Evolutionary conservation across 2,113 vertebrate genomes (phyloP).

Genomic region (Seriola rivoliana): DNA sequence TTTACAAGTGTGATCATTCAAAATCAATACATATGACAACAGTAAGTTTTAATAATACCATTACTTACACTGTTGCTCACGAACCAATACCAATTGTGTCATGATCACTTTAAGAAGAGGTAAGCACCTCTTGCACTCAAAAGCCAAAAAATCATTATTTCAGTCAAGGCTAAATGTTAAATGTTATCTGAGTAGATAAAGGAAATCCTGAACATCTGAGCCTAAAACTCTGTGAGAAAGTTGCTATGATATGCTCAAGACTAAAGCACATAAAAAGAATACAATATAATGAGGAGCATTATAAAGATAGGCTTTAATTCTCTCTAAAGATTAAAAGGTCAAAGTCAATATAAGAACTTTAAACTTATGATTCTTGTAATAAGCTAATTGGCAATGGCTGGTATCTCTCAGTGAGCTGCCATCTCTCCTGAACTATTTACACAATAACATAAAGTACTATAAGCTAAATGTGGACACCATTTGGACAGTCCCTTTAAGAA

Average conservation of each 20-base stretch:
- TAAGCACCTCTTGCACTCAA: neutral
- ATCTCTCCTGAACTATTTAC: neutral
- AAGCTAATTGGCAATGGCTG: constrained; percentile 12
- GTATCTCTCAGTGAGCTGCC: neutral
- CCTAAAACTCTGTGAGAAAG: constrained; percentile 23
- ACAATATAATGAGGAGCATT: constrained; percentile 38
- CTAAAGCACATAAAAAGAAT: constrained; percentile 10
- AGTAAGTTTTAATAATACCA: neutral
- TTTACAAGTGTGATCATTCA: neutral
- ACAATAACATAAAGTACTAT: neutral
- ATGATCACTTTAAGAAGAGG: neutral
- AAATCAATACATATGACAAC: neutral
- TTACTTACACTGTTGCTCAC: neutral
- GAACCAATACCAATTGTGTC: neutral
- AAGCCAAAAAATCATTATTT: constrained; percentile 18
- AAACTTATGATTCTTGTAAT: constrained; percentile 29
- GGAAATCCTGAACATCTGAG: constrained; percentile 19
- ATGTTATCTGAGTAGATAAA: constrained; percentile 12
- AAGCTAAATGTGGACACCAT: neutral
- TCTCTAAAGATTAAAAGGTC: constrained; percentile 43
- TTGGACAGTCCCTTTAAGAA: neutral
- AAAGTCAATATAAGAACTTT: constrained; percentile 12
- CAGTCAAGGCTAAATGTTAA: constrained; percentile 26
- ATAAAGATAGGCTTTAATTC: constrained; percentile 30
- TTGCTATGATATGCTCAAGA: constrained; percentile 16